These are phyloP conservation scores for Diarsia mendica DNA, from an alignment of 2,888 invertebrate genomes.

Conservation along the genomic window DNA sequence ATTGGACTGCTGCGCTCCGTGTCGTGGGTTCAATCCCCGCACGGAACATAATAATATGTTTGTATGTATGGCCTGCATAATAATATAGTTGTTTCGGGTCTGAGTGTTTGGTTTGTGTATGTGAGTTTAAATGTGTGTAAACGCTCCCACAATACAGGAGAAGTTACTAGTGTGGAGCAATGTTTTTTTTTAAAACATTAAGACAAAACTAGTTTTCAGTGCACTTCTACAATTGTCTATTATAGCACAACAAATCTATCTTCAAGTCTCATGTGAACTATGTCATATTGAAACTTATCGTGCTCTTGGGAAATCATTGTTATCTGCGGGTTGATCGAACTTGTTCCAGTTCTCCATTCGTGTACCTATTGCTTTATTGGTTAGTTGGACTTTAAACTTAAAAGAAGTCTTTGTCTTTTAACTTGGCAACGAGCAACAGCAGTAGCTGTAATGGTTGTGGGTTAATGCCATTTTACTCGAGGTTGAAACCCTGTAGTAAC, in stretches of 20 bases:
- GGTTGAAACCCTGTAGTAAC: too few species aligned
- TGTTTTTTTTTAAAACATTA: too few species aligned
- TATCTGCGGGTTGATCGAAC: constrained; percentile 36
- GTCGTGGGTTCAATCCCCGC: too few species aligned
- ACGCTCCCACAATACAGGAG: too few species aligned
- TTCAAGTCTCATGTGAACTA: constrained; percentile 20
- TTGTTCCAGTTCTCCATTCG: background rate
- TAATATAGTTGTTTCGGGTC: too few species aligned
- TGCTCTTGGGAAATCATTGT: constrained; percentile 50
- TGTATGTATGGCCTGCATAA: too few species aligned
- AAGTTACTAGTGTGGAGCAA: too few species aligned
- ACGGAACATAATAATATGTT: too few species aligned
- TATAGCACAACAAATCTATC: constrained; percentile 11
- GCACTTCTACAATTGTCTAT: background rate
- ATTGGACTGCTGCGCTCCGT: too few species aligned
- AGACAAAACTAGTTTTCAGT: background rate
- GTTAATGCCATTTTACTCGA: too few species aligned
- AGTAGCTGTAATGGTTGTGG: background rate
- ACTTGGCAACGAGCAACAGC: background rate
- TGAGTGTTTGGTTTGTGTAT: too few species aligned
- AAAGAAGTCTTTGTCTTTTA: background rate
- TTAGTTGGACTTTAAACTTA: background rate
- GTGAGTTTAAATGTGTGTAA: too few species aligned
- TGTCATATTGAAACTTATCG: constrained; percentile 47
- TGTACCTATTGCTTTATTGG: constrained; percentile 25